Evolutionary conservation across 1,140 invertebrate species (phyloP).

Genomic region (Cyrtorhinus lividipennis): DNA sequence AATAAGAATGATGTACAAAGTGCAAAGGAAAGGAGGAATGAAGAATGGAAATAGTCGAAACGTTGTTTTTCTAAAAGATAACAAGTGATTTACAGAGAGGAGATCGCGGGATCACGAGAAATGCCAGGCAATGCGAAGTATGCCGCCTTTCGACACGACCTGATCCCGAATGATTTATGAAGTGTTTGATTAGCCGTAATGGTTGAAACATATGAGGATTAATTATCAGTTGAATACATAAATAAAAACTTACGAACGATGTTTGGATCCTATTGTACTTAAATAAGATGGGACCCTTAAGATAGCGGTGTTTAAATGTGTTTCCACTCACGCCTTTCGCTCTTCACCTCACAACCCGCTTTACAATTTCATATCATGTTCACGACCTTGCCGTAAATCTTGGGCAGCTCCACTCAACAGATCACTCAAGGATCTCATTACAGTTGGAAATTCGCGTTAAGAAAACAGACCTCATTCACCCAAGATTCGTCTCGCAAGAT

Average conservation of each 20-base stretch:
- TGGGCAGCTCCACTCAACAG: neutral
- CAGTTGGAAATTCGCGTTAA: neutral
- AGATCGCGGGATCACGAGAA: neutral
- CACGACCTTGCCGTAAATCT: constrained; percentile 10
- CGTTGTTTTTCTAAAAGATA: neutral
- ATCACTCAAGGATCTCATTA: constrained; percentile 2
- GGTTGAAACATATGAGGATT: constrained; percentile 4
- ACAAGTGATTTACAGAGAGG: constrained; percentile 1
- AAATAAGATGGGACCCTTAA: constrained; percentile 11
- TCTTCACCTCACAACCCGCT: too few relatives aligned
- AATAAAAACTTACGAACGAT: constrained; percentile 8
- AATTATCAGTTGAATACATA: constrained; percentile 9
- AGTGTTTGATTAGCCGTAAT: constrained; percentile 13
- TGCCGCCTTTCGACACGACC: neutral
- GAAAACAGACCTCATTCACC: neutral
- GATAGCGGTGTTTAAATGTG: constrained; percentile 15
- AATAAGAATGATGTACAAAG: neutral
- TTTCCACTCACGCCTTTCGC: constrained; percentile 11
- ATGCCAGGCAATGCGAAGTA: neutral
- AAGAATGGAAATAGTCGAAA: neutral
- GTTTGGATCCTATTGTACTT: constrained; percentile 10
- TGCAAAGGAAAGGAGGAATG: neutral
- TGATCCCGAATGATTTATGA: neutral
- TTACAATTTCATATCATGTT: constrained; percentile 19
- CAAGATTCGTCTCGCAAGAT: neutral